phyloP scores from a whole-genome alignment of 1,140 invertebrate genomes.

The Papilio aristodemus region DNA sequence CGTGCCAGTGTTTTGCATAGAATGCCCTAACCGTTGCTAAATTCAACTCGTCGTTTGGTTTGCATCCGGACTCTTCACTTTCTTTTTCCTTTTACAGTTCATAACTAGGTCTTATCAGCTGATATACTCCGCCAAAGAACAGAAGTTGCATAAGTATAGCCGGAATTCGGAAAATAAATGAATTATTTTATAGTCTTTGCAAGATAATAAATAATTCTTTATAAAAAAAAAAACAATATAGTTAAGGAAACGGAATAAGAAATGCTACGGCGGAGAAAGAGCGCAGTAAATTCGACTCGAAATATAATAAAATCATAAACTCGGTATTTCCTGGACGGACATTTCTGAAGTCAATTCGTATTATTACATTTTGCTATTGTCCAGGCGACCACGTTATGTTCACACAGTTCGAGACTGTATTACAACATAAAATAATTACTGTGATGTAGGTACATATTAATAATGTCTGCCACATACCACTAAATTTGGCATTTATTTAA shows the following conservation, averaged over 20 bases:
- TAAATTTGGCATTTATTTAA: too few relatives aligned
- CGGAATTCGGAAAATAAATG: neutral
- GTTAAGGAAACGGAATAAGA: neutral
- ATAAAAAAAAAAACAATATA: neutral
- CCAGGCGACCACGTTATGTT: neutral
- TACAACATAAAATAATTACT: too few relatives aligned
- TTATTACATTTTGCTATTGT: neutral
- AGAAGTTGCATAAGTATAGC: too few relatives aligned
- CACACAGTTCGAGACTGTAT: neutral
- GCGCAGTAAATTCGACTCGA: constrained; percentile 9
- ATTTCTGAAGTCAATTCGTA: constrained; percentile 8
- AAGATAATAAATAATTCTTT: neutral
- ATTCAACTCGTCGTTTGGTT: too few relatives aligned
- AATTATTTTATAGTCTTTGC: neutral
- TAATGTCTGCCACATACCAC: too few relatives aligned
- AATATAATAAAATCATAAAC: constrained; percentile 18
- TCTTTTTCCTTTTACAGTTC: too few relatives aligned
- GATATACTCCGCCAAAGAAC: too few relatives aligned
- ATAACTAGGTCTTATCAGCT: too few relatives aligned
- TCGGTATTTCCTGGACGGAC: neutral
- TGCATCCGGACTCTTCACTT: too few relatives aligned
- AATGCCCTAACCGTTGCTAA: too few relatives aligned
- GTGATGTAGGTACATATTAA: too few relatives aligned
- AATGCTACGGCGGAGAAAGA: neutral
- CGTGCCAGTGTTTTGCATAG: too few relatives aligned